Percentiles rank a stretch among this genome's conserved stretches.
Evolutionary conservation across 2,113 vertebrate species (phyloP).

Genomic region (Sarotherodon lohbergeri): DNA sequence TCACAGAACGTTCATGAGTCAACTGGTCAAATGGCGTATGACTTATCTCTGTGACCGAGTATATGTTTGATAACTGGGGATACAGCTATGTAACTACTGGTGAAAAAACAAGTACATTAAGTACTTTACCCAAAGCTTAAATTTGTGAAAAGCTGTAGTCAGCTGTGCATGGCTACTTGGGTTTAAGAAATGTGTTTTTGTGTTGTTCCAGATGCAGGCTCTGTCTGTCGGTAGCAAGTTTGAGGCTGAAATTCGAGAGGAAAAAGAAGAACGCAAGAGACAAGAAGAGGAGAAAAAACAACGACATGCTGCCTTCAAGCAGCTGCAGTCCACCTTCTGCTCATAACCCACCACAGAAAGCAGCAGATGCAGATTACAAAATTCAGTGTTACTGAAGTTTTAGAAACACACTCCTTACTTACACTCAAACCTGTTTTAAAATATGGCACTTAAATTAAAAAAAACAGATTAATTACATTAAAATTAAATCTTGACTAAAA

Average conservation of each 20-base stretch:
- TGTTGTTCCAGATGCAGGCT: conserved; percentile 76
- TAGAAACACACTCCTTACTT: not conserved
- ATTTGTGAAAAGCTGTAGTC: not conserved
- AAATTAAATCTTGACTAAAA: not conserved
- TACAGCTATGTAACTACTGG: not conserved
- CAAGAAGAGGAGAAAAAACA: conserved; percentile 82
- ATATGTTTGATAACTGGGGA: not conserved
- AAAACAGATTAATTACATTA: not conserved
- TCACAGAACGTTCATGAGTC: not conserved
- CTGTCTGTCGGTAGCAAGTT: conserved; percentile 85
- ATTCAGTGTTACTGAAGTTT: not conserved
- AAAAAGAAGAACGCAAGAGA: conserved; percentile 84
- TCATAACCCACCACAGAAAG: conserved; percentile 33
- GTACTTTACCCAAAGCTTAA: not conserved
- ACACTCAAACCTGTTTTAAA: not conserved
- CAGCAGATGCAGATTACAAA: not conserved
- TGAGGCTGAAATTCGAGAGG: conserved; percentile 89
- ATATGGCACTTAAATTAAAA: not conserved
- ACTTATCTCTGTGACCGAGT: not conserved
- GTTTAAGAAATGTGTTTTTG: not conserved
- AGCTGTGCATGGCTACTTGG: not conserved
- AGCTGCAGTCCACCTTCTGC: conserved; percentile 87
- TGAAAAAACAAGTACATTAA: not conserved
- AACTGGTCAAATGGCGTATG: not conserved
- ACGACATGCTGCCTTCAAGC: conserved; percentile 87